These are phyloP conservation scores for Punctoribates punctum DNA, from an alignment of 2,888 invertebrate genomes.

Conservation along the genomic window DNA sequence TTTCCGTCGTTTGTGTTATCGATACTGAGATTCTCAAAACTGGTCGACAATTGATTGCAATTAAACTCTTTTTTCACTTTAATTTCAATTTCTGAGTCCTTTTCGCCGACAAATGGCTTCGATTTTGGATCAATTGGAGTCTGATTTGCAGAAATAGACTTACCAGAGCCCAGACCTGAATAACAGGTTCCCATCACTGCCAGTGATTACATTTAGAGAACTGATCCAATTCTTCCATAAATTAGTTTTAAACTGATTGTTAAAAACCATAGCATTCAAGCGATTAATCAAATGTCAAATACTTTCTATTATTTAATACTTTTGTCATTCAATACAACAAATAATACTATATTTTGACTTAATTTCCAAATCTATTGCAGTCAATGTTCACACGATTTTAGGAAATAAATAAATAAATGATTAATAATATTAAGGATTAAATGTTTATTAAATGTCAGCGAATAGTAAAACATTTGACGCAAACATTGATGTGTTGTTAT, in stretches of 20 bases:
- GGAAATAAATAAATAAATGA: no score
- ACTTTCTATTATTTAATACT: background rate
- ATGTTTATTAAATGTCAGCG: no score
- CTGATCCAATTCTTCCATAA: constrained; percentile 12
- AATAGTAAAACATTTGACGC: no score
- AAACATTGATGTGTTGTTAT: no score
- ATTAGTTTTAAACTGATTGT: background rate
- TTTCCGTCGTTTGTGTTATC: background rate
- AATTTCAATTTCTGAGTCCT: background rate
- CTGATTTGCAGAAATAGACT: background rate
- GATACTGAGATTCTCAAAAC: background rate
- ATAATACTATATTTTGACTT: no score
- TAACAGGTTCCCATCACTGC: constrained; percentile 25
- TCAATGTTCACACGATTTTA: no score
- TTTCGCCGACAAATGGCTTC: background rate
- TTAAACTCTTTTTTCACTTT: background rate
- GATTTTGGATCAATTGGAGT: background rate
- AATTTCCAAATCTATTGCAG: no score
- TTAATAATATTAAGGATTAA: no score
- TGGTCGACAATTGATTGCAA: background rate
- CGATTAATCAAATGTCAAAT: background rate
- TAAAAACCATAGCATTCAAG: constrained; percentile 9
- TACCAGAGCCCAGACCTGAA: constrained; percentile 31
- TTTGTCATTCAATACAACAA: no score
- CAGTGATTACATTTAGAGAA: background rate